Evolutionary conservation across 2,797 vertebrate species (phyloP), one percentile per base, ranked within the genome.

Genomic region (Etheostoma nigrum): DNA sequence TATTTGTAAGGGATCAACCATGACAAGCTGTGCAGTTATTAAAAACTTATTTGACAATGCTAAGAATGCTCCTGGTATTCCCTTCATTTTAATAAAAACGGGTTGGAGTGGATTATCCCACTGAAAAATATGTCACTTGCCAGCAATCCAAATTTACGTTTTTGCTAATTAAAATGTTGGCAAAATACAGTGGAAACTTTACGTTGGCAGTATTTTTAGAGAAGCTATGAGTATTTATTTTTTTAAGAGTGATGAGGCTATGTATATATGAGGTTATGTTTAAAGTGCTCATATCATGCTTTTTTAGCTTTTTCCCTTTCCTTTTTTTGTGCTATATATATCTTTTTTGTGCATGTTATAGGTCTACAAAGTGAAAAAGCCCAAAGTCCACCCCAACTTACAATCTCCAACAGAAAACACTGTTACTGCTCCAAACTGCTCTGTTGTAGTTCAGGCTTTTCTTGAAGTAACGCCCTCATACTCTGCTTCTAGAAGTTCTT

Each of bases 21-120:
- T 59, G 30, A 63, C 23, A 67, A n/a, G 6, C 25, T 63, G 36
- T 61, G 11, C 47, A 70, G 33, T 61, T 72, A 74, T 70, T 75
- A 57, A 53, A 72, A 66, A 68, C 12, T 10, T 25, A 55, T 57
- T 16, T 60, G 19, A 25, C 16, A 54, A 52, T 15, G 6, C 18
- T 27, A 49, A 51, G 11, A 71, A 36, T n/a, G 2, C 36, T 64
- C 11, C 19, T 61, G 15, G 21, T 62, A 10, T 42, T 52, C 27
- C 6, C 12, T 12, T 51, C 42, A 61, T 18, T 67, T 73, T 2
- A 4, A 55, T 25, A 36, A 21, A 64, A 63, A 44, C 14, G 52
- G 21, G 33, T 45, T 62, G 13, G 16, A 69, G 25, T 33, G 7
- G 33, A 33, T 57, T 10, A 25, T 63, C 5, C 18, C 51, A 61